These are phyloP conservation scores for Oscheius onirici DNA, from an alignment of 2,888 invertebrate genomes.

Conservation along the genomic window DNA sequence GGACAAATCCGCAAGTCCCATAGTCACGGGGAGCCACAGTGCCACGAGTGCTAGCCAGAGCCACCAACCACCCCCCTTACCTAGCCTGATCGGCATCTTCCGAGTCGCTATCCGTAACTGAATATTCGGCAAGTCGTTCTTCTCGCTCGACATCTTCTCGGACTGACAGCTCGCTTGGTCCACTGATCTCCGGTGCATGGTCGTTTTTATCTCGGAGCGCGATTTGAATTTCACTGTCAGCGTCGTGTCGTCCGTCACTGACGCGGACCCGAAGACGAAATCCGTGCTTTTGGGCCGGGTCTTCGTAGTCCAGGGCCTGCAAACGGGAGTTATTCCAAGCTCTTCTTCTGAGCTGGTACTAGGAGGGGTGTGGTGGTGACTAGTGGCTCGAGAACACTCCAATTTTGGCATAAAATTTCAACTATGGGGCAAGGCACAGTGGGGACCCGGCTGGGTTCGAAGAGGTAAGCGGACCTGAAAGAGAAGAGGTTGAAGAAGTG, in stretches of 20 bases:
- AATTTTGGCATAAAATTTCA: slow-evolving; percentile 18
- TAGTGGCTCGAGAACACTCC: slow-evolving; percentile 33
- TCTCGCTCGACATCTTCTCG: slow-evolving; percentile 91
- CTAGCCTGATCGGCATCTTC: slow-evolving; percentile 77
- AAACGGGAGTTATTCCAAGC: slow-evolving; percentile 13
- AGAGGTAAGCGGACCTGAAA: slow-evolving; percentile 5
- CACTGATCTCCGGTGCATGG: slow-evolving; percentile 78
- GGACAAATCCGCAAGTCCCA: slow-evolving; percentile 53
- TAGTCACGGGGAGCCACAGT: not conserved
- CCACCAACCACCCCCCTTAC: slow-evolving; percentile 36
- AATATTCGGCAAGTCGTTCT: slow-evolving; percentile 89
- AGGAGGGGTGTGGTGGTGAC: slow-evolving; percentile 14
- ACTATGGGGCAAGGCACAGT: slow-evolving; percentile 19
- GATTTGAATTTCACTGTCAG: slow-evolving; percentile 93
- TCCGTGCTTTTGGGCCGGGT: slow-evolving; percentile 88
- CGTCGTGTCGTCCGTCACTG: slow-evolving; percentile 91
- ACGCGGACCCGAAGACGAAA: slow-evolving; percentile 86
- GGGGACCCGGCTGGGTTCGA: slow-evolving; percentile 7
- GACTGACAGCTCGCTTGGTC: slow-evolving; percentile 75
- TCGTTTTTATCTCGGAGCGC: slow-evolving; percentile 94
- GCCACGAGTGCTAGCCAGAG: slow-evolving; percentile 5
- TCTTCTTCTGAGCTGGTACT: slow-evolving; percentile 6
- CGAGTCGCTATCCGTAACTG: slow-evolving; percentile 94
- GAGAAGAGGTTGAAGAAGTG: not conserved
- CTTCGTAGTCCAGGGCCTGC: slow-evolving; percentile 91